Evolutionary conservation across 2,113 vertebrate genomes (phyloP).

Genomic region (Platichthys flesus): DNA sequence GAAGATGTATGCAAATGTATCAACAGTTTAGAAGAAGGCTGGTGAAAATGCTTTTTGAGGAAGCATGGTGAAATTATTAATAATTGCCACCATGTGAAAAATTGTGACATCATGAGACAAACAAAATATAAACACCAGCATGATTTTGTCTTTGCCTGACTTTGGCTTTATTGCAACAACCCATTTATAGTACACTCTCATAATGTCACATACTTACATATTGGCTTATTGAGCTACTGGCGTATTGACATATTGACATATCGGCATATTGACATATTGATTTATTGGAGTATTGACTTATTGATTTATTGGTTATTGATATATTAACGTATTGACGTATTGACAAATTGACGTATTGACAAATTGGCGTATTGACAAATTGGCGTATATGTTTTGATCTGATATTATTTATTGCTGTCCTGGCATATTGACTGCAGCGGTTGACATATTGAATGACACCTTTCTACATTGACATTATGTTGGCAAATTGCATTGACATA

Average conservation of each 20-base stretch:
- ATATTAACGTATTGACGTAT: background rate
- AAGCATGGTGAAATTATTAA: background rate
- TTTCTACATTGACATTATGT: slow-evolving; percentile 10
- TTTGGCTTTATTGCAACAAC: slow-evolving; percentile 18
- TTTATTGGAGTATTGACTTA: background rate
- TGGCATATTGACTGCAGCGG: background rate
- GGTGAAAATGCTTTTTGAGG: background rate
- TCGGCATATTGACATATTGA: slow-evolving; percentile 2
- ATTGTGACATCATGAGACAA: too few species aligned
- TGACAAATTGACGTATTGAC: background rate
- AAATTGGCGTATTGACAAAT: too few species aligned
- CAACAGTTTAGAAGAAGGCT: background rate
- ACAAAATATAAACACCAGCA: background rate
- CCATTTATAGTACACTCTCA: slow-evolving; percentile 2
- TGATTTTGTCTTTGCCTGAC: slow-evolving; percentile 11
- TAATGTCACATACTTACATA: slow-evolving; percentile 17
- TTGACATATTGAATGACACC: slow-evolving; percentile 6
- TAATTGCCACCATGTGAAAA: background rate
- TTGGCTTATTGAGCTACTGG: slow-evolving; percentile 14
- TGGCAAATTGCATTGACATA: background rate
- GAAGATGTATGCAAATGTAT: background rate
- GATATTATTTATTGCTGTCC: background rate
- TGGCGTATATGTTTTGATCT: background rate
- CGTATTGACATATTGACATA: background rate
- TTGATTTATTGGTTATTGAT: background rate